Percentiles rank a stretch among this genome's conserved stretches.
Conservation (phyloP, 2,888 invertebrate species). For the Phaonia tiefii region DNA sequence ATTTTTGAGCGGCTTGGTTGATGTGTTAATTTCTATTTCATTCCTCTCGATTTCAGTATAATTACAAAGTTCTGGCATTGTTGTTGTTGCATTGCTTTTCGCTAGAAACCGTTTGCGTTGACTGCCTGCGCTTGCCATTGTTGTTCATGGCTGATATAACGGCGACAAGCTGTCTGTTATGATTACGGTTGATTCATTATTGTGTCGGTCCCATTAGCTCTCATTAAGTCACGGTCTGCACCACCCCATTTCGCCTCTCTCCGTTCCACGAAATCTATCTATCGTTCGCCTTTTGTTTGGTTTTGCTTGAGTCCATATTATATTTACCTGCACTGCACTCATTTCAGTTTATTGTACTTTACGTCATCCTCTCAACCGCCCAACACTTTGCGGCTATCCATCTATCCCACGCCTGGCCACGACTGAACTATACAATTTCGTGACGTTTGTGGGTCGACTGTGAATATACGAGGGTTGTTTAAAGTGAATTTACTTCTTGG, state of each 20-base stretch:
- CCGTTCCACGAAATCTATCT: neutral
- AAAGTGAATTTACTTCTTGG: too few relatives aligned
- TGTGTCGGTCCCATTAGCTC: slow-evolving; percentile 45
- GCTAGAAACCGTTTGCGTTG: neutral
- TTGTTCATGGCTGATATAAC: slow-evolving; percentile 39
- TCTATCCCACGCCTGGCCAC: neutral
- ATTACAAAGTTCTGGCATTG: slow-evolving; percentile 3
- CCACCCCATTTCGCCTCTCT: neutral
- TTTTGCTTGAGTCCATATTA: neutral
- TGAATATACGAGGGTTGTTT: too few relatives aligned
- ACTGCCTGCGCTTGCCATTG: neutral
- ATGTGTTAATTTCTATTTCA: slow-evolving; percentile 40
- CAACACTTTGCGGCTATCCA: neutral
- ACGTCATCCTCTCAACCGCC: neutral
- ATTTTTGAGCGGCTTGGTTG: slow-evolving; percentile 23
- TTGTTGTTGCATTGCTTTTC: slow-evolving; percentile 22
- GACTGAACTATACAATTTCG: neutral
- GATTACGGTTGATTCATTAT: slow-evolving; percentile 53
- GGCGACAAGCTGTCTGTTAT: slow-evolving; percentile 64
- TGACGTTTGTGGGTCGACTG: neutral
- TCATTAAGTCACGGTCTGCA: slow-evolving; percentile 30
- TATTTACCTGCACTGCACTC: slow-evolving; percentile 31
- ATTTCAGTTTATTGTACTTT: slow-evolving; percentile 30
- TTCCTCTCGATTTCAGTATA: slow-evolving; percentile 23
- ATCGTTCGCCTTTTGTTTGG: neutral